Evolutionary conservation across 2,888 invertebrate species (phyloP), one percentile per base, ranked within the genome.

Genomic region (Tenthredo amoena): DNA sequence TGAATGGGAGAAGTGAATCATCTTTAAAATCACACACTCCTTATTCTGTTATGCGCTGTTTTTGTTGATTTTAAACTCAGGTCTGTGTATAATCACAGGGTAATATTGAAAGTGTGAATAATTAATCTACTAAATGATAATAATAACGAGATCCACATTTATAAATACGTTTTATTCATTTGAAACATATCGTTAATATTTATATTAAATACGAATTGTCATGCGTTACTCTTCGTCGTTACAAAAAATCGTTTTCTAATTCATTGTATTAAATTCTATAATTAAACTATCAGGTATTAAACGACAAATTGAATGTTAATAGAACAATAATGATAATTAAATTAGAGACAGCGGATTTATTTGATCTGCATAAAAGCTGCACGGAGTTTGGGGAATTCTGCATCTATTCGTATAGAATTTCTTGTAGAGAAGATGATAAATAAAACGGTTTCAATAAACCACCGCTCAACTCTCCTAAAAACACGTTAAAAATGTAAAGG

Each of bases 81-180:
- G 10, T 37, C 37, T 34, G 15, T 26, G 2, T 68, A 31, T 12
- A 68, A 26, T 68, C 5, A 15, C 2, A 34, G 26, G 18, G 26
- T 26, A 31, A 18, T 31, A 31, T 15, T 15, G 34, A 3, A 68
- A 68, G 15, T 34, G 34, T 26, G 15, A 31, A 31, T 65, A 18
- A 68, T 68, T 6, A 34, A 31, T 68, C 31, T 6, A 68, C 68
- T 15, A 15, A 26, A 31, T 15, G 21, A 31, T 65, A 10, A 18
- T 50, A 68, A 68, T 1, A 68, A 68, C 6, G 34, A 34, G 26
- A 21, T 72, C 12, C 21, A 72, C 71, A 76, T 26, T 76, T 50
- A 50, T 76, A 76, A 76, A 76, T 76, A 76, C 47, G 26, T 47
- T 76, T 76, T 76, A 76, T 76, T 76, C 76, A 47, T 47, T 43